Base-by-base conservation (phyloP, 2,888 invertebrate genomes). In the Andrena praecox region DNA sequence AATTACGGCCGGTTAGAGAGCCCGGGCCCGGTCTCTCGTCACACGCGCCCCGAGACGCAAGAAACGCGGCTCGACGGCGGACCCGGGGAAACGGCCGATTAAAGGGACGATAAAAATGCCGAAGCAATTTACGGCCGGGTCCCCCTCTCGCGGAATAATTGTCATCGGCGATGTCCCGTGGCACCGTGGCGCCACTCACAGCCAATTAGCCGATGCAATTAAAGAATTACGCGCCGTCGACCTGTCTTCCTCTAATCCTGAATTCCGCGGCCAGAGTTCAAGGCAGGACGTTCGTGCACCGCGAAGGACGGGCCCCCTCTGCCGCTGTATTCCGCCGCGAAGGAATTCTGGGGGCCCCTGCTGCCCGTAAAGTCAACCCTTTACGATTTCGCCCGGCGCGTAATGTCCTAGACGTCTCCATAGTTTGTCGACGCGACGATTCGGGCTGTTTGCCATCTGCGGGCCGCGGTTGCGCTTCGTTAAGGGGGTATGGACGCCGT, bases 181-280 rank as follows among this genome's bases (percentile, higher is more conserved):
- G 88, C 88, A 89, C 80, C 87, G 88, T 91, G 93, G 92, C 93
- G 93, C 93, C 93, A 92, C 91, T 91, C 92, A 91, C 89, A 80
- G 91, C 93, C 93, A 93, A 93, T 93, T 93, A 93, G 93, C 90
- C 89, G 87, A 67, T 87, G 91, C 91, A 92, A 93, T 93, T 93
- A 93, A 89, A 85, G 87, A 89, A 89, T 89, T 89, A 89, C 89
- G 82, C 74, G 64, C 29, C 72, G 62, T 54, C 42, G 54, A 8
- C 68, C 67, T 56, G 80, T 56, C 54, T 67, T 72, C 64, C 77
- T 82, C 84, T 81, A 81, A 81, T 86, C 80, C 84, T 35, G 82
- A 68, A 81, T 83, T 78, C 78, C 75, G 77, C 74, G 77, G 42
- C 3, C 69, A 71, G 68, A 78, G 85, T 82, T 88, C 80, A 79